These are phyloP conservation scores for Euura saliciscinereae DNA, from an alignment of 1,140 invertebrate genomes.

Conservation along the genomic window DNA sequence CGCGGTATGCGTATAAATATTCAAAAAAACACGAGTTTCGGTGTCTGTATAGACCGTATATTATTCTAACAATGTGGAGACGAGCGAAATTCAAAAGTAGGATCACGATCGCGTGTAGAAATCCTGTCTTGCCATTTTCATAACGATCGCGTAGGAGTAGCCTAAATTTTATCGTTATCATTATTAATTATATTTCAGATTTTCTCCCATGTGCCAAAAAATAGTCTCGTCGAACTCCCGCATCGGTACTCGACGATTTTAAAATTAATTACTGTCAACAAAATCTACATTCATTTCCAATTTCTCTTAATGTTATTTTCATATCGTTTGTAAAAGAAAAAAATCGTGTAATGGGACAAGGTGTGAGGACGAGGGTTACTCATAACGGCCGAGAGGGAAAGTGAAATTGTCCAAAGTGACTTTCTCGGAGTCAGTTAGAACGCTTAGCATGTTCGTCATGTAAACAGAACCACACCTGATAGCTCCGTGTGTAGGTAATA, in stretches of 20 bases:
- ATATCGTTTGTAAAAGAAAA: too few species aligned
- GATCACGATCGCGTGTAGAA: not conserved
- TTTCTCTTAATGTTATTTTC: too few species aligned
- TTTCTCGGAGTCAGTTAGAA: conserved; percentile 39
- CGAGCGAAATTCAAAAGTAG: conserved; percentile 14
- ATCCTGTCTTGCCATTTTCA: conserved; percentile 24
- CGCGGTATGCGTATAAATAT: not conserved
- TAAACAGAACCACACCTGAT: conserved; percentile 18
- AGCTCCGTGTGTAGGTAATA: not conserved
- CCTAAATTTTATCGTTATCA: conserved; percentile 27
- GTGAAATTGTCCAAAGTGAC: conserved; percentile 33
- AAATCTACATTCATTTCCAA: too few species aligned
- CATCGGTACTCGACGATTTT: too few species aligned
- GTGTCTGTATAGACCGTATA: too few species aligned
- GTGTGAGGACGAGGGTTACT: not conserved
- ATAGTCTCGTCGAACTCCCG: too few species aligned
- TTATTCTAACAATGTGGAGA: not conserved
- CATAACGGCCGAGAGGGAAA: conserved; percentile 37
- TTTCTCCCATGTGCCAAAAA: not conserved
- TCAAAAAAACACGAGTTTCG: not conserved
- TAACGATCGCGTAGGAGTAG: conserved; percentile 26
- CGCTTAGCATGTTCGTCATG: conserved; percentile 33
- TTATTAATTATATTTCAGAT: not conserved
- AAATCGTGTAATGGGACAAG: too few species aligned
- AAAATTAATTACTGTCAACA: too few species aligned